Evolutionary conservation across 2,888 invertebrate genomes (phyloP).

Genomic region (Rugalucina vietnamica): DNA sequence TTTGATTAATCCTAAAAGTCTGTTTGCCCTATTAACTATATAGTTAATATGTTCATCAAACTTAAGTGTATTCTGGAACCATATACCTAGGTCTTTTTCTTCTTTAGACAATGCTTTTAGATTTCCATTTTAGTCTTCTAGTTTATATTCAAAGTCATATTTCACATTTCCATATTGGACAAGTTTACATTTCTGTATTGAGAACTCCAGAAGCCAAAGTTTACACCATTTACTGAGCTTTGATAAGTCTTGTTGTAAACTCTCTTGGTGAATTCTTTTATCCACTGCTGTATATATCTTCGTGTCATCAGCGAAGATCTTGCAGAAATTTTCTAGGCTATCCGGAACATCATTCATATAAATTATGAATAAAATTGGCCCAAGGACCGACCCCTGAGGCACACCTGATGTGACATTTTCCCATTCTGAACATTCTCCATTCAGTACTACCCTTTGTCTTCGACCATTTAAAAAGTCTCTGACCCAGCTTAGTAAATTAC

Average conservation of each 20-base stretch:
- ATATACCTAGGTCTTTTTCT: constrained; percentile 3
- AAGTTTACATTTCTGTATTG: constrained; percentile 1
- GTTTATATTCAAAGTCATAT: background rate
- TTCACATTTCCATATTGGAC: background rate
- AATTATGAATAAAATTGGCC: background rate
- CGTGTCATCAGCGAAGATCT: constrained; percentile 14
- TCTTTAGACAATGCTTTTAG: background rate
- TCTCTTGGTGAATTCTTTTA: background rate
- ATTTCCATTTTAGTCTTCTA: background rate
- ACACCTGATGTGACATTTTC: background rate
- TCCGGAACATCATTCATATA: constrained; percentile 2
- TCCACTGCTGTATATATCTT: constrained; percentile 9
- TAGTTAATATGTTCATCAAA: constrained; percentile 5
- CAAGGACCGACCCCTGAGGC: background rate
- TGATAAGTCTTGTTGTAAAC: background rate
- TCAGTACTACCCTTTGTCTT: background rate
- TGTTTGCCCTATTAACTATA: constrained; percentile 24
- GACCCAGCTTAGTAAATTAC: background rate
- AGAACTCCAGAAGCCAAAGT: background rate
- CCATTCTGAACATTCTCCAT: background rate
- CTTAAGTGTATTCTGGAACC: background rate
- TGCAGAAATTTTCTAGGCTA: background rate
- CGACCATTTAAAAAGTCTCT: background rate
- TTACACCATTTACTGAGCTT: background rate
- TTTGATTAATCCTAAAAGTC: constrained; percentile 8